Evolutionary conservation across 2,113 vertebrate species (phyloP), one percentile per base, ranked within the genome.

Genomic region (Ailuropoda melanoleuca): DNA sequence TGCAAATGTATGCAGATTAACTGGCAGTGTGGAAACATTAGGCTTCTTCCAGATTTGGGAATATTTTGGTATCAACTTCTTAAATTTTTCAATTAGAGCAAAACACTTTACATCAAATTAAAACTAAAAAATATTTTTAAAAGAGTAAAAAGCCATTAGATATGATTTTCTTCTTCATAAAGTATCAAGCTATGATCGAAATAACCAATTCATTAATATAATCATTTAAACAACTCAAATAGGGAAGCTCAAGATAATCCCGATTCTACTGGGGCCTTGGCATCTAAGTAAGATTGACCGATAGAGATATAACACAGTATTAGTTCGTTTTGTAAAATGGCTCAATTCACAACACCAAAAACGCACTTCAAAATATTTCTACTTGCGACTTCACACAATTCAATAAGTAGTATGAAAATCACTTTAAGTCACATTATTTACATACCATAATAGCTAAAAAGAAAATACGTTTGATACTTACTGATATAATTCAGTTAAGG

Each of bases 401-500:
- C 50, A 87, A 2, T 75, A 96, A 56, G 19, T 48, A 56, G 2
- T 55, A 37, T 77, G 62, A 95, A 82, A 91, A 83, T 58, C 95
- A 84, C 48, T 56, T 82, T 88, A 93, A 97, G 66, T 84, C 34
- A 92, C 11, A 90, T 85, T 95, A 94, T 89, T 94, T 55, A 50
- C 60, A 94, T 84, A 92, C 43, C 37, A 85, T 75, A 43, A 82
- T 74, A 97, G 12, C 14, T 68, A 37, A 88, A 98, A 90, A 2
- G 29, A 50, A 98, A 97, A 93, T 55, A 62, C 37, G 92, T 34
- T 80, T 95, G 43, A 97, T 98, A 99, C 99, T 99, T 97, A 99
- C 99, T 99, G 98, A 96, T 99, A 97, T 6, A 99, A 98, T 92
- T 98, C 98, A 77, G 99, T 97, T 64, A 99, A 96, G 3, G 99